Evolutionary conservation across 2,888 invertebrate genomes (phyloP), one percentile per base, ranked within the genome.

Genomic region (Ichneumoninae sp.): DNA sequence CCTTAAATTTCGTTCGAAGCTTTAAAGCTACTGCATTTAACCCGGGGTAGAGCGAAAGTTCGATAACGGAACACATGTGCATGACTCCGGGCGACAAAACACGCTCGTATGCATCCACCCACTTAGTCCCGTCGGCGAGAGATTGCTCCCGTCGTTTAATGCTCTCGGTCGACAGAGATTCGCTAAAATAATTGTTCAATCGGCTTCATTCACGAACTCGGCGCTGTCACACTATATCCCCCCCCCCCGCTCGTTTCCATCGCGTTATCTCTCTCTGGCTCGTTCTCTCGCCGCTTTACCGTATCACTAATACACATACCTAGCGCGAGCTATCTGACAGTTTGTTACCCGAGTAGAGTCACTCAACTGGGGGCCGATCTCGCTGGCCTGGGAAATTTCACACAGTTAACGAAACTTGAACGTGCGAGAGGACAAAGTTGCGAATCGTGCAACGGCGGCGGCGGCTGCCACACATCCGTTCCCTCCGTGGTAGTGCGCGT

Each of bases 1-100:
- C 89, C 88, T 88, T 76, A 89, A 87, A 86, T 57, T 73, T 73
- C 44, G 71, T 26, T 73, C 19, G 57, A 33, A 30, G n/a, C 0
- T 30, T 63, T 16, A 16, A 63, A 13, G 63, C 63, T 30, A 63
- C 33, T 33, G 30, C 0, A 47, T n/a, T 63, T 33, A n/a, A 63
- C 63, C 16, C 30, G 30, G 22, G 6, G 13, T 33, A 63, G 30
- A 63, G 30, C 16, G 8, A 63, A 63, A 33, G n/a, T 33, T 33
- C 54, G 22, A 13, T 57, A 57, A 57, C 54, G 19, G 22, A 57
- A 22, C 57, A 10, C 57, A 26, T 26, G 57, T 8, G 22, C 26
- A 57, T 57, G 8, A 57, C 22, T 26, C 57, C 1, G 7, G 26
- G 13, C 10, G 50, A 44, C 10, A 70, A 36, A 68, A 54, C 54